phyloP scores from a whole-genome alignment of 2,113 vertebrate species.

The Stictonetta naevosa region DNA sequence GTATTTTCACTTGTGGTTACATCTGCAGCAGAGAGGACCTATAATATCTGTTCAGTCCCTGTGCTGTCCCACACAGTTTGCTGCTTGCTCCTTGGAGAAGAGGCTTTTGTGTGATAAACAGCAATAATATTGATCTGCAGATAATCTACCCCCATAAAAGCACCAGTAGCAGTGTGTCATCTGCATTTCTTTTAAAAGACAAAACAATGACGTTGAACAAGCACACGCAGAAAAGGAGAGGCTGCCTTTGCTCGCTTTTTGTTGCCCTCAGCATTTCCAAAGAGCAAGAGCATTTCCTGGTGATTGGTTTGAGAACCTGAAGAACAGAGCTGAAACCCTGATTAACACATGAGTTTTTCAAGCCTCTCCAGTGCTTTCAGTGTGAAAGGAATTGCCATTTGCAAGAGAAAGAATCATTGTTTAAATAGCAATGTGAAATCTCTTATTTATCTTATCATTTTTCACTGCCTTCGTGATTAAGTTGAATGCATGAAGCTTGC shows the following conservation, averaged over 20 bases:
- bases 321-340: conserved; percentile 41
- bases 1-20: conserved; percentile 40
- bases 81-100: conserved; percentile 24
- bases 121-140: conserved; percentile 28
- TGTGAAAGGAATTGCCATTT: conserved; percentile 31
- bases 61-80: neutral
- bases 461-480: conserved; percentile 37
- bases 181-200: conserved; percentile 24
- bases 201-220: conserved; percentile 16
- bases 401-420: conserved; percentile 55
- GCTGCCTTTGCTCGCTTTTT: neutral
- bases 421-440: conserved; percentile 56
- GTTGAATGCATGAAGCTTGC: conserved; percentile 23
- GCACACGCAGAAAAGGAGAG: neutral
- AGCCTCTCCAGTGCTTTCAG: conserved; percentile 55
- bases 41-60: neutral
- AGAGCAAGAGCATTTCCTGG: neutral
- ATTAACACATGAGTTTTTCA: conserved; percentile 21
- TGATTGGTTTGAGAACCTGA: conserved; percentile 34
- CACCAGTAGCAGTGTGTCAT: neutral
- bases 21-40: neutral
- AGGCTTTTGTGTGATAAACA: conserved; percentile 37
- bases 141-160: neutral
- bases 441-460: conserved; percentile 53
- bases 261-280: neutral